Evolutionary conservation across 2,113 vertebrate species (phyloP), one percentile per base, ranked within the genome.

Genomic region (Phalacrocorax brasilianus): DNA sequence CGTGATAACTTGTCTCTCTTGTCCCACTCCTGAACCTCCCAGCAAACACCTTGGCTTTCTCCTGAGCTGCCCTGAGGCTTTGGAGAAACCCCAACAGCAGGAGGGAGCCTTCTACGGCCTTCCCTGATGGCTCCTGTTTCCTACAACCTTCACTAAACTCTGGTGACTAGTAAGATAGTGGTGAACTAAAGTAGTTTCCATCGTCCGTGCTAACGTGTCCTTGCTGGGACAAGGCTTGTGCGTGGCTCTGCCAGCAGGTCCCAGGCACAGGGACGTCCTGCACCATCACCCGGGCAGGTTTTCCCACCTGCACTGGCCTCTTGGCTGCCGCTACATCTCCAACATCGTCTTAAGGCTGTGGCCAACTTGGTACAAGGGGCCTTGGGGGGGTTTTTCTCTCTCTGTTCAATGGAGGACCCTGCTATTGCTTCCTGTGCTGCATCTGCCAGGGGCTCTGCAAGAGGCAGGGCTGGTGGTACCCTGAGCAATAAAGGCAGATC

Each of bases 151-250:
- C 56, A 1, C 66, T 4, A 14, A 23, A 17, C 3, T 16, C 42
- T 3, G 2, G 14, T 28, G 9, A 35, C 21, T 2, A 2, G 33
- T 5, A 7, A 21, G 33, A 28, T 5, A 2, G 12, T 1, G 12
- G 14, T 5, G 56, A 58, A 6, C 16, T 8, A 1, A 12, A 59
- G 55, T 4, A 1, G 14, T 22, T n/a, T 27, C 70, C 59, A 5
- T 23, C 4, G 0, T 18, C 56, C 12, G 0, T 8, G 2, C 15
- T 7, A 32, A 20, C 0, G 3, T 3, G 40, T 47, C 65, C 67
- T 28, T 0, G 3, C 35, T 11, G 40, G 49, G 59, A 42, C 27
- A 5, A 33, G 40, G 44, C 47, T 24, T 2, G 1, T 8, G 32
- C 1, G 8, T 30, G 61, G 30, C 15, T 44, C 42, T 50, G 70